Evolutionary conservation across 2,113 vertebrate species (phyloP), one percentile per base, ranked within the genome.

Genomic region (Chaetura pelagica): DNA sequence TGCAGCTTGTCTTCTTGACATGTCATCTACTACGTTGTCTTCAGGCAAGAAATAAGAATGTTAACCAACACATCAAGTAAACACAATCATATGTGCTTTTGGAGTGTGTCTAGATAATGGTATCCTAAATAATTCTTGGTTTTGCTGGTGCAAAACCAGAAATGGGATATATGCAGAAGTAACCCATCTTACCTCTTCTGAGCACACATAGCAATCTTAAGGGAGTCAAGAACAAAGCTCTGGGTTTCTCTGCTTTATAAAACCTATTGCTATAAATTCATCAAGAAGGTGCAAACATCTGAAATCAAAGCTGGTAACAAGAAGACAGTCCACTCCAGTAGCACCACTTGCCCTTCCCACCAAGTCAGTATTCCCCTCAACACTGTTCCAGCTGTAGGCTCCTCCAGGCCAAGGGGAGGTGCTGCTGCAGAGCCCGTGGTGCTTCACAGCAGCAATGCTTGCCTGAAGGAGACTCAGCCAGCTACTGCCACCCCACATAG

Each of bases 341-440:
- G 6, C 15, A 30, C 12, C 12, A 8, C 24, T 49, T 35, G 12
- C 57, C 64, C 42, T 54, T 48, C 27, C 30, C 72, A 55, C 22
- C 26, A 35, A 9, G 23, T 2, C 20, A 14, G 9, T 2, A 1
- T 7, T 1, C 27, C 34, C 29, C 21, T 54, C 1, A 4, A 48
- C 85, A 55, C n/a, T 2, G 1, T 18, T 54, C 26, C 49, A 74
- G 19, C 38, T 14, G 30, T 24, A 46, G 49, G 29, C 24, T 30
- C 23, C 48, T 15, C 1, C 0, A 29, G 52, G 20, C 22, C 15
- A 59, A 58, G 58, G 42, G 1, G 0, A 38, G 35, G 29, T 2
- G 0, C 20, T 48, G 57, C 46, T 8, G 4, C 26, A 5, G 40
- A 51, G 29, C 12, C 62, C 1, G 0, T 19, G 27, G 6, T 59